phyloP scores from a whole-genome alignment of 2,113 vertebrate species.

The Sinosuthora webbiana region DNA sequence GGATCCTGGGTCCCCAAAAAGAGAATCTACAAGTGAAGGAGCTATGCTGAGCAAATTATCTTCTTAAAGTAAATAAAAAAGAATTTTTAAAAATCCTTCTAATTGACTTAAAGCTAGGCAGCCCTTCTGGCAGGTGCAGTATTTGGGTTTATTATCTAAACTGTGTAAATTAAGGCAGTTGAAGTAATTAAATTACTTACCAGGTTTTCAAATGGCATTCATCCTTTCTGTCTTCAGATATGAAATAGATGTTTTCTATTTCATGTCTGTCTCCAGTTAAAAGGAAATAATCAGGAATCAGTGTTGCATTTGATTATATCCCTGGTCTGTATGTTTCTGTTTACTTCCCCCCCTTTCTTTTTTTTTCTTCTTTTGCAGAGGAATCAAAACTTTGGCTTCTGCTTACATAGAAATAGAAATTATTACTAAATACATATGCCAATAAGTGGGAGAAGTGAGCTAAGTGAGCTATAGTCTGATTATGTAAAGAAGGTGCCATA shows the following conservation, averaged over 20 bases:
- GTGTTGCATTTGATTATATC: background rate
- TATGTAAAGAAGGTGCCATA: background rate
- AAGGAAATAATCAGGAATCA: background rate
- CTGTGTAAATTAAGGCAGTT: constrained; percentile 30
- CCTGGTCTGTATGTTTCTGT: background rate
- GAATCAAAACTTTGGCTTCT: background rate
- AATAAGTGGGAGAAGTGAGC: background rate
- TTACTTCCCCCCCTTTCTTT: background rate
- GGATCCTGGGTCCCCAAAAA: background rate
- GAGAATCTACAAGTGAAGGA: background rate
- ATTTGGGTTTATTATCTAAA: background rate
- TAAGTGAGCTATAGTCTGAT: background rate
- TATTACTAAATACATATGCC: background rate
- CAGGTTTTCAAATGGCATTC: background rate
- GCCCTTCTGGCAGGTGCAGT: background rate
- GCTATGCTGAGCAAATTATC: background rate
- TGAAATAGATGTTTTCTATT: background rate
- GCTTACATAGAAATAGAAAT: background rate
- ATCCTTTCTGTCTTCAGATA: background rate
- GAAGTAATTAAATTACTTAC: constrained; percentile 46
- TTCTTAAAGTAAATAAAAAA: background rate
- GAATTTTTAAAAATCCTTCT: background rate
- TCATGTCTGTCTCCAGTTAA: background rate
- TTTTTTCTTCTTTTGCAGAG: background rate
- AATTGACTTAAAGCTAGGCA: constrained; percentile 1